These are phyloP conservation scores for Branchipolynoe longqiensis DNA, from an alignment of 2,888 invertebrate genomes.

Conservation along the genomic window DNA sequence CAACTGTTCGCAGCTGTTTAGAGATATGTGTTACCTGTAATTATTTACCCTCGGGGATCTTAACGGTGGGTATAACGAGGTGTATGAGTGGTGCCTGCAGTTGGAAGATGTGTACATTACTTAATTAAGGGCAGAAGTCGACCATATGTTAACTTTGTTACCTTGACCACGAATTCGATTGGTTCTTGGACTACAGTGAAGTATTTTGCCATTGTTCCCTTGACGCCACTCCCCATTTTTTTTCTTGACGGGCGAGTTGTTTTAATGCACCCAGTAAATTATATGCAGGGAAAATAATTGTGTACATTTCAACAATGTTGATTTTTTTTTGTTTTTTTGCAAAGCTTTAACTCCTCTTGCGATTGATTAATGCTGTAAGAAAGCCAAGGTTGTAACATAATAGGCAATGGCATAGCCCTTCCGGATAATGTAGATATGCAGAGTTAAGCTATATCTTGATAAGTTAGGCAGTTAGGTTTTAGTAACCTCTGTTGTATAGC, in stretches of 20 bases:
- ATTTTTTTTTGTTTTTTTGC: constrained; percentile 47
- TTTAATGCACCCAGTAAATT: constrained; percentile 28
- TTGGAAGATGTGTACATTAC: constrained; percentile 8
- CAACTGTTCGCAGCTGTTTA: too few species aligned
- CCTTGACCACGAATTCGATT: constrained; percentile 14
- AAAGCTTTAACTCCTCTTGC: constrained; percentile 39
- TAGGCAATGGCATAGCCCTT: constrained; percentile 1
- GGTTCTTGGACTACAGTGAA: constrained; percentile 36
- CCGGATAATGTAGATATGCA: constrained; percentile 24
- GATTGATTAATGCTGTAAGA: constrained; percentile 41
- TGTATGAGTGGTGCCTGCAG: too few species aligned
- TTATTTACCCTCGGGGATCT: too few species aligned
- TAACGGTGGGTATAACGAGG: too few species aligned
- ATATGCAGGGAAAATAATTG: constrained; percentile 53
- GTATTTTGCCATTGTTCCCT: constrained; percentile 34
- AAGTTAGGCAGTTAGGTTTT: constrained; percentile 33
- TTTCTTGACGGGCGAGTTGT: constrained; percentile 15
- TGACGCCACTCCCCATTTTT: too few species aligned
- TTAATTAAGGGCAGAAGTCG: neutral
- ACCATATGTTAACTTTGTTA: constrained; percentile 32
- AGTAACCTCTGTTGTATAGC: constrained; percentile 38
- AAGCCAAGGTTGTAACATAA: constrained; percentile 49
- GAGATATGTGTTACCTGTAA: too few species aligned
- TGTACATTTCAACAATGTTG: constrained; percentile 51
- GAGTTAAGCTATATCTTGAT: constrained; percentile 27